These are phyloP conservation scores for Bruchidius siliquastri DNA, from an alignment of 2,888 invertebrate genomes.

Conservation along the genomic window DNA sequence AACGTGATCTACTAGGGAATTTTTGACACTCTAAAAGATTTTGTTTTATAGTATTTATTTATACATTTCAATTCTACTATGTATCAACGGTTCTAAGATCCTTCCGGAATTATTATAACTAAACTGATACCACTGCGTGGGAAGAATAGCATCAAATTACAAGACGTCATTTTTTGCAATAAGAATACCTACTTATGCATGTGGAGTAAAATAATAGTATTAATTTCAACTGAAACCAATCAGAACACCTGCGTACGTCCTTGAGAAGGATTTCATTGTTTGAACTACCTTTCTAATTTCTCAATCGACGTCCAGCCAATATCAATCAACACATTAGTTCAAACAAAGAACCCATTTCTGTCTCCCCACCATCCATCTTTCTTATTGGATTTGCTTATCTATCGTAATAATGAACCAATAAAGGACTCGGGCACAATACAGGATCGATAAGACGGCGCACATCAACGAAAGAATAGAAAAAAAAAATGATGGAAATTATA, in stretches of 20 bases:
- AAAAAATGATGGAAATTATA: not conserved
- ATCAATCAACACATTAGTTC: not conserved
- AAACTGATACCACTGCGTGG: too few relatives aligned
- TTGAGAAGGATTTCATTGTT: not conserved
- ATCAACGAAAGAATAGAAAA: not conserved
- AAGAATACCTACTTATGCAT: too few relatives aligned
- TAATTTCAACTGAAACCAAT: too few relatives aligned
- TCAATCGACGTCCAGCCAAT: not conserved
- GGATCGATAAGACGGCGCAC: not conserved
- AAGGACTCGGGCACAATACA: not conserved
- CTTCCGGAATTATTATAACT: too few relatives aligned
- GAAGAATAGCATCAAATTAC: too few relatives aligned
- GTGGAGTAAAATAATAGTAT: too few relatives aligned
- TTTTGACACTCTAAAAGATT: too few relatives aligned
- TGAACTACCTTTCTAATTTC: not conserved
- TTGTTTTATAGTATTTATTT: too few relatives aligned
- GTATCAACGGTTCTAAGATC: too few relatives aligned
- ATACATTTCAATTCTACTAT: too few relatives aligned
- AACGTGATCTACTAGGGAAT: too few relatives aligned
- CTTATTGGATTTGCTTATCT: constrained; percentile 24
- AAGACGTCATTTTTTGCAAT: too few relatives aligned
- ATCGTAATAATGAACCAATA: constrained; percentile 10
- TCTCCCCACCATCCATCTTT: constrained; percentile 10
- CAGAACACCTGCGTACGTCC: not conserved
- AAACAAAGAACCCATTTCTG: not conserved